Evolutionary conservation across 2,113 vertebrate genomes (phyloP).

Genomic region (Hemiprocne comata): DNA sequence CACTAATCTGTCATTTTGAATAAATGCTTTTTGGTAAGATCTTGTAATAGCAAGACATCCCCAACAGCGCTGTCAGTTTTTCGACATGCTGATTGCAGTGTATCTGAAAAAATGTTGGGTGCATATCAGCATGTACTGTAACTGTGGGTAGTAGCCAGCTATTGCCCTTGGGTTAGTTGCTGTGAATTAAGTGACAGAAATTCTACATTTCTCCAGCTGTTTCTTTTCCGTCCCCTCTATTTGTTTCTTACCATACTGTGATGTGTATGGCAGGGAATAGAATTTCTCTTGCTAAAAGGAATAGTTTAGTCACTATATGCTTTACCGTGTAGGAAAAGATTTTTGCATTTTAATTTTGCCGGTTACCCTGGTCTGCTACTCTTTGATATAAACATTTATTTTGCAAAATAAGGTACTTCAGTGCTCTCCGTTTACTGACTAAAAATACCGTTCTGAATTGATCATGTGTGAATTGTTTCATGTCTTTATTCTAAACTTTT

Average conservation of each 20-base stretch:
- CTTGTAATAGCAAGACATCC: constrained; percentile 17
- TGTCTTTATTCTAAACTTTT: neutral
- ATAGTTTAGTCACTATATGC: neutral
- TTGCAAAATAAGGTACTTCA: neutral
- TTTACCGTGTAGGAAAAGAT: neutral
- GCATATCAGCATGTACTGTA: neutral
- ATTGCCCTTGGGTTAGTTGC: neutral
- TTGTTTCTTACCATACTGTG: neutral
- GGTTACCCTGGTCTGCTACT: neutral
- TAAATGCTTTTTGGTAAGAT: neutral
- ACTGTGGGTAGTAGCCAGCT: neutral
- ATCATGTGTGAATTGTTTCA: neutral
- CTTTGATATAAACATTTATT: neutral
- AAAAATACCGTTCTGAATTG: neutral
- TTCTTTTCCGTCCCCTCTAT: neutral
- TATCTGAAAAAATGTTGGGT: constrained; percentile 33
- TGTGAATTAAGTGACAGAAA: constrained; percentile 12
- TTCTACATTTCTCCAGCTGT: neutral
- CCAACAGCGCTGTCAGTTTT: constrained; percentile 27
- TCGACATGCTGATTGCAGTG: constrained; percentile 31
- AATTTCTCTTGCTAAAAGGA: neutral
- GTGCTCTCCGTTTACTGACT: neutral
- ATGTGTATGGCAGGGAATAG: neutral
- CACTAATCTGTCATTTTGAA: constrained; percentile 34
- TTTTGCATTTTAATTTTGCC: neutral